Percentiles rank a stretch among this genome's conserved stretches.
Evolutionary conservation across 2,888 invertebrate genomes (phyloP).

Genomic region (Clusia tigrina): DNA sequence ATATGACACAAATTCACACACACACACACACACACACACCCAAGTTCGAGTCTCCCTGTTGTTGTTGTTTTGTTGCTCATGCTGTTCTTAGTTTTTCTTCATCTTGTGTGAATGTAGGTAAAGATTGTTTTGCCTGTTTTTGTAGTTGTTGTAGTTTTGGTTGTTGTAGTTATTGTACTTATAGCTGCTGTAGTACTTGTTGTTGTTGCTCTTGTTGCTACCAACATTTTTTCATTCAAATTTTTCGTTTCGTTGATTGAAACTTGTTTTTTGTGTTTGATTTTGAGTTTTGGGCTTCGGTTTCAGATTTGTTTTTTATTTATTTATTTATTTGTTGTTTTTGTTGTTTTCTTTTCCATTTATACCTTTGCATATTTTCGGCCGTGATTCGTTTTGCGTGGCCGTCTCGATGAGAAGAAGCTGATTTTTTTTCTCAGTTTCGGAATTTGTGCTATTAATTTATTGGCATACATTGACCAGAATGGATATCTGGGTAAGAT

Average conservation of each 20-base stretch:
- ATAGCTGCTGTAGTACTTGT: no score
- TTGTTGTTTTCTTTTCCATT: neutral
- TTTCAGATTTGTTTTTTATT: neutral
- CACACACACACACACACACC: neutral
- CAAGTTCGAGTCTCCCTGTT: neutral
- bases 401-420: no score
- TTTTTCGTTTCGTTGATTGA: conserved; percentile 5
- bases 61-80: neutral
- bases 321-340: neutral
- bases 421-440: conserved; percentile 2
- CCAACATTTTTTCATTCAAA: conserved; percentile 18
- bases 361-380: conserved; percentile 9
- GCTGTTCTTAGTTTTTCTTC: neutral
- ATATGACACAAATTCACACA: neutral
- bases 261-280: conserved; percentile 4
- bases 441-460: conserved; percentile 10
- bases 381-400: conserved; percentile 3
- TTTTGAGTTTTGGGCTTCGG: neutral
- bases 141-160: no score
- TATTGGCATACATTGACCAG: conserved; percentile 1
- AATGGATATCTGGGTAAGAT: neutral
- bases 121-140: conserved; percentile 9
- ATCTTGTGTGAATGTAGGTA: conserved; percentile 17
- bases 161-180: no score
- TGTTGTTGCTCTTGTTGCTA: no score